phyloP scores from a whole-genome alignment of 2,888 invertebrate species.

The Polia nebulosa region DNA sequence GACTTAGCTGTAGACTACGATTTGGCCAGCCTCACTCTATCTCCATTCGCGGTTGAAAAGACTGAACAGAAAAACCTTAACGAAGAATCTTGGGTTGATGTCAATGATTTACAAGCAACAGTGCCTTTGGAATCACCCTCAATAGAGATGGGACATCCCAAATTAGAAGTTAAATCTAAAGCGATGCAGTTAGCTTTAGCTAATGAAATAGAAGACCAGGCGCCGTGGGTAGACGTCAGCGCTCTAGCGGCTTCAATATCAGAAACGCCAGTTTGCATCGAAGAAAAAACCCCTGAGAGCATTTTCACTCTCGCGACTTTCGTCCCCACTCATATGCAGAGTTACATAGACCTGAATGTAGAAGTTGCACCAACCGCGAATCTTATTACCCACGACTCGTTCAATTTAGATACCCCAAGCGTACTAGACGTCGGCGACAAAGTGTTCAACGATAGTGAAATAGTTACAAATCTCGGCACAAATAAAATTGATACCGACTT shows the following conservation, averaged over 20 bases:
- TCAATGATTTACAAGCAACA: conserved; percentile 75
- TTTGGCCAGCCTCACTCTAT: conserved; percentile 78
- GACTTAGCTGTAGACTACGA: conserved; percentile 82
- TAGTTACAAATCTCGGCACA: conserved; percentile 80
- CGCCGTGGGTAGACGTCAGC: conserved; percentile 94
- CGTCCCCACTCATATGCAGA: conserved; percentile 93
- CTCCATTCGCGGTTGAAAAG: conserved; percentile 78
- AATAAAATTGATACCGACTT: conserved; percentile 75
- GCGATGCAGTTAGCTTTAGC: conserved; percentile 94
- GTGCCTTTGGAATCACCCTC: conserved; percentile 60
- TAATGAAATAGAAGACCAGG: conserved; percentile 94
- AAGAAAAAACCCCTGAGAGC: conserved; percentile 90
- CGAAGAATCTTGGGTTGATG: conserved; percentile 77
- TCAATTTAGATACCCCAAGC: conserved; percentile 83
- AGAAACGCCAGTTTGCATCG: conserved; percentile 92
- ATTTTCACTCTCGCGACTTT: conserved; percentile 90
- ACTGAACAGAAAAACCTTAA: conserved; percentile 71
- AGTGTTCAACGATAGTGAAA: conserved; percentile 87
- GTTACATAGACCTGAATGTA: conserved; percentile 88
- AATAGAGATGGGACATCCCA: conserved; percentile 58
- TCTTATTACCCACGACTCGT: conserved; percentile 80
- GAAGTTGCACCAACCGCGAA: conserved; percentile 83
- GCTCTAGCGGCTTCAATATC: conserved; percentile 92
- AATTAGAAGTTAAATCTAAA: conserved; percentile 82
- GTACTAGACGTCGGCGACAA: conserved; percentile 84